Evolutionary conservation across 2,113 vertebrate genomes (phyloP).

Genomic region (Labeo catla): DNA sequence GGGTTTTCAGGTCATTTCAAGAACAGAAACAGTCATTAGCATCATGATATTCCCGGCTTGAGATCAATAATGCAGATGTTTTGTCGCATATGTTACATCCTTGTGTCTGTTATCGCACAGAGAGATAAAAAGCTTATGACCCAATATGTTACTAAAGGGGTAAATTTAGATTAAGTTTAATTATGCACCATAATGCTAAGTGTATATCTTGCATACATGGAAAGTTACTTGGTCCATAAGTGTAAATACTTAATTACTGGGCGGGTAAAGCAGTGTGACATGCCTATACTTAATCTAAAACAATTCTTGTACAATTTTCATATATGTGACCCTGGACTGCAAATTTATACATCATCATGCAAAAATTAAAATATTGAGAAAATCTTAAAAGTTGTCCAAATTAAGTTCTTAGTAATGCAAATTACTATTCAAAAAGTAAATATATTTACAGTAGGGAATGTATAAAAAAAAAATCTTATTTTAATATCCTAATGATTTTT

Average conservation of each 20-base stretch:
- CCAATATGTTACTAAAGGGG: not conserved
- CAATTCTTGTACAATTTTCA: not conserved
- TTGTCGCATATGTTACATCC: not conserved
- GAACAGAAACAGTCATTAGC: slow-evolving; percentile 12
- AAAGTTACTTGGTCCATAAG: not conserved
- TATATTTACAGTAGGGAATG: too few species aligned
- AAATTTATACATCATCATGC: too few species aligned
- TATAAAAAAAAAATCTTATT: too few species aligned
- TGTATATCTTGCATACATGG: not conserved
- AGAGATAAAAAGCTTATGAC: not conserved
- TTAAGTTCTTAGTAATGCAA: too few species aligned
- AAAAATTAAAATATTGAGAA: too few species aligned
- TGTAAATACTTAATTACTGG: not conserved
- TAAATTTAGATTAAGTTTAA: not conserved
- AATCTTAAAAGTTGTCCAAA: too few species aligned
- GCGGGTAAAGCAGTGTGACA: not conserved
- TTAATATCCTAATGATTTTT: too few species aligned
- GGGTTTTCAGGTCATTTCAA: slow-evolving; percentile 48
- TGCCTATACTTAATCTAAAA: not conserved
- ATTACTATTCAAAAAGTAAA: too few species aligned
- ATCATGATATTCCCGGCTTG: not conserved
- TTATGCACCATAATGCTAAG: not conserved
- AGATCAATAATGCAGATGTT: slow-evolving; percentile 2
- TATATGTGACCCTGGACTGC: not conserved
- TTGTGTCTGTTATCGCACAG: not conserved